Conservation (phyloP, 2,888 invertebrate genomes). For the Oscheius myriophilus region DNA sequence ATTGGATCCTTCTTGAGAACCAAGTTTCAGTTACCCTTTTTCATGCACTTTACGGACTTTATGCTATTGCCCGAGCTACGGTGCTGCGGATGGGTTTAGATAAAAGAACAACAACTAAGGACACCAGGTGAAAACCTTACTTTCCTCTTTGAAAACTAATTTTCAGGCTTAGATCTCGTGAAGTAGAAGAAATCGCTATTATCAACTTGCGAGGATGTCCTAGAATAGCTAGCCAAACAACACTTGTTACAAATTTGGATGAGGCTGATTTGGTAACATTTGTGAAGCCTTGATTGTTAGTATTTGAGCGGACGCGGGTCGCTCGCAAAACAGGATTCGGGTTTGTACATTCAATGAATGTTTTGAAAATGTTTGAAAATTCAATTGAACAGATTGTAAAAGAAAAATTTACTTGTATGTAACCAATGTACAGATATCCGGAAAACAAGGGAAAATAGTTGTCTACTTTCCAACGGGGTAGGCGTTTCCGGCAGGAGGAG, state of each 20-base stretch:
- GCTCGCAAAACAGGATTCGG: too few species aligned
- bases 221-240: slow-evolving; percentile 24
- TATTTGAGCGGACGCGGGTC: neutral
- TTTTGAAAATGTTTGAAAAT: neutral
- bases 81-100: slow-evolving; percentile 19
- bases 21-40: slow-evolving; percentile 20
- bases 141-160: neutral
- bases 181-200: slow-evolving; percentile 30
- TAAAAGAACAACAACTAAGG: slow-evolving; percentile 23
- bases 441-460: neutral
- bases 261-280: slow-evolving; percentile 25
- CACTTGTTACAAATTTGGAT: slow-evolving; percentile 28
- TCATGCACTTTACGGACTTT: slow-evolving; percentile 30
- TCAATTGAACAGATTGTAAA: too few species aligned
- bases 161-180: slow-evolving; percentile 8
- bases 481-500: slow-evolving; percentile 11
- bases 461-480: slow-evolving; percentile 6
- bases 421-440: slow-evolving; percentile 1
- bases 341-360: too few species aligned
- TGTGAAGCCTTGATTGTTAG: slow-evolving; percentile 7
- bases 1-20: neutral
- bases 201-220: slow-evolving; percentile 17
- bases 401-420: neutral
- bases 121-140: slow-evolving; percentile 4
- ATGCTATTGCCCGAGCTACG: slow-evolving; percentile 25